A percentile compares a stretch with the other conserved stretches of the same genome.
Conservation (phyloP, 2,888 invertebrate genomes). For the Athalia cordata region DNA sequence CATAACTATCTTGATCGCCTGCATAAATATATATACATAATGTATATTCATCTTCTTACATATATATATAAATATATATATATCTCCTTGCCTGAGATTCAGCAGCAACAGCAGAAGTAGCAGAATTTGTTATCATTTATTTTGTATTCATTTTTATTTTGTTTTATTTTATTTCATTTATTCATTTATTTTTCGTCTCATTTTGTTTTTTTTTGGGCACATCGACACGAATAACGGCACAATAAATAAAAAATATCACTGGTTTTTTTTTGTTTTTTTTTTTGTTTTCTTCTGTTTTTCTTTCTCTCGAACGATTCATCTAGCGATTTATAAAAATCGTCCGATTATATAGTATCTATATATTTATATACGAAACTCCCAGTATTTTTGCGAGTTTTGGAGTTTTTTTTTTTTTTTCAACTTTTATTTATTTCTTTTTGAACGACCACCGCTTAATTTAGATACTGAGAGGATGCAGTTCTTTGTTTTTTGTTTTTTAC, state of each 20-base stretch:
- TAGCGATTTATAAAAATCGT: slow-evolving; percentile 24
- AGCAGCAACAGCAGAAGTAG: too few relatives aligned
- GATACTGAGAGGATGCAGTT: too few relatives aligned
- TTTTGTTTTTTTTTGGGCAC: not conserved
- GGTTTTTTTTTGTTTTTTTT: not conserved
- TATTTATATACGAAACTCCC: not conserved
- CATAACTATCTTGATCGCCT: not conserved
- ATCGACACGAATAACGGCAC: slow-evolving; percentile 38
- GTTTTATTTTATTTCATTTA: not conserved
- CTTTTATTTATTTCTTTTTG: too few relatives aligned
- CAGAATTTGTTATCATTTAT: too few relatives aligned
- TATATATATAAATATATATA: too few relatives aligned
- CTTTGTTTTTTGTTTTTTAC: not conserved
- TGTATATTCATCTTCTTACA: too few relatives aligned
- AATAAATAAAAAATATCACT: slow-evolving; percentile 44
- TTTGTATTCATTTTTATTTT: not conserved
- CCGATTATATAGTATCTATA: not conserved
- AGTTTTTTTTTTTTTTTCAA: not conserved
- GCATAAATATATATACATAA: too few relatives aligned
- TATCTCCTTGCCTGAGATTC: too few relatives aligned
- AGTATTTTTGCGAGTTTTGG: not conserved
- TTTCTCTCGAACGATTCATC: not conserved
- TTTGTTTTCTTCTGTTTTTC: too few relatives aligned
- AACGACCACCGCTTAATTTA: not conserved
- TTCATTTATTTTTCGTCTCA: not conserved